Conservation (phyloP, 2,113 vertebrate species). For the Neotoma lepida region DNA sequence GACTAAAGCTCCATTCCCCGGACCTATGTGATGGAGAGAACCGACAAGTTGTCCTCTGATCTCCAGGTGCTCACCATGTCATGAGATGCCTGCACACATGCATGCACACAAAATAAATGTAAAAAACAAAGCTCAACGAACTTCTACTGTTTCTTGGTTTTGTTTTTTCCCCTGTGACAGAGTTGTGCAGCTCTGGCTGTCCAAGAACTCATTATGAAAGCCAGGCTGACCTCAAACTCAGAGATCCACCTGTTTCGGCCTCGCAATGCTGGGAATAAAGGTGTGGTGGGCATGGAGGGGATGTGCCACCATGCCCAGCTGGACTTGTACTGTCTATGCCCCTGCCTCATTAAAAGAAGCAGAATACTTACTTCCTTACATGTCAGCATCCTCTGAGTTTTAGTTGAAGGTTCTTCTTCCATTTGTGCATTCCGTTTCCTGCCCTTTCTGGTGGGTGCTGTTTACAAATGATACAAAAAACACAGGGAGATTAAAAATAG, state of each 20-base stretch:
- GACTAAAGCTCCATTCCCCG: not conserved
- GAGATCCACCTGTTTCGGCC: no score
- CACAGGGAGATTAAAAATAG: not conserved
- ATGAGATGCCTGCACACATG: not conserved
- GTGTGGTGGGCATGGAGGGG: not conserved
- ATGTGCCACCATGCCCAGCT: not conserved
- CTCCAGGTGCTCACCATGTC: not conserved
- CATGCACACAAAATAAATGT: not conserved
- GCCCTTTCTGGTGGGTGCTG: constrained; percentile 80
- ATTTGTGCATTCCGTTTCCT: constrained; percentile 90
- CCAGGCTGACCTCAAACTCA: not conserved
- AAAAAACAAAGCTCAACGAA: not conserved
- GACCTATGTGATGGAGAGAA: not conserved
- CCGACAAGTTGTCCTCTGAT: not conserved
- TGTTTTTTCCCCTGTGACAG: not conserved
- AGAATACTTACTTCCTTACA: constrained; percentile 92
- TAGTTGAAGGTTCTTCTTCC: constrained; percentile 69
- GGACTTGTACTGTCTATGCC: not conserved
- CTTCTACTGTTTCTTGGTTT: not conserved
- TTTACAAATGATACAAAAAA: constrained; percentile 20
- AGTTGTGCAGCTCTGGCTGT: not conserved
- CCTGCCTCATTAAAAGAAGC: not conserved
- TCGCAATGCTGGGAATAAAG: not conserved
- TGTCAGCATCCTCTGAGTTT: constrained; percentile 84
- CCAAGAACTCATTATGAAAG: not conserved